Conservation (phyloP, 2,113 vertebrate species). For the Gobiocypris rarus region DNA sequence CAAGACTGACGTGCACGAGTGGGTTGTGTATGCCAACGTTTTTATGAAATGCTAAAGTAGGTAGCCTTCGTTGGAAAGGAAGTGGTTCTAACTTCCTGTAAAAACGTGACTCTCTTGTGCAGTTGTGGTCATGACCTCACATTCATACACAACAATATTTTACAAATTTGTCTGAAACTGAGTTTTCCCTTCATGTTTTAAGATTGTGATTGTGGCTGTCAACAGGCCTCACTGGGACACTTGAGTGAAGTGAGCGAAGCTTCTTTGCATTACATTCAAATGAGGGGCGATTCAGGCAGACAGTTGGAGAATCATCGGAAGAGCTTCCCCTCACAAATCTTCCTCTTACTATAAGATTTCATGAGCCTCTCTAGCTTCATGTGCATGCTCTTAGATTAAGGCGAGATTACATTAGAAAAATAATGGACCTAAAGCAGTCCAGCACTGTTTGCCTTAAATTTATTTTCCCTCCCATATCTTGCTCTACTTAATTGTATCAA, state of each 20-base stretch:
- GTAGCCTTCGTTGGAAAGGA: slow-evolving; percentile 39
- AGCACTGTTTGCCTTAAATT: neutral
- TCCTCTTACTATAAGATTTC: neutral
- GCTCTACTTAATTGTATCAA: neutral
- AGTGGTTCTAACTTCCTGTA: slow-evolving; percentile 57
- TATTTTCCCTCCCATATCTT: neutral
- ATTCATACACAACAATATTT: neutral
- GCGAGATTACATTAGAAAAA: neutral
- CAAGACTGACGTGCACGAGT: neutral
- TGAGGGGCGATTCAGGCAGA: neutral
- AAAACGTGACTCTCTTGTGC: slow-evolving; percentile 38
- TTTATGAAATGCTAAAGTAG: neutral
- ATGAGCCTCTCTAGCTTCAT: slow-evolving; percentile 1
- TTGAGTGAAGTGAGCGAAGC: neutral
- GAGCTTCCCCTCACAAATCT: neutral
- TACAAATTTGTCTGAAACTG: neutral
- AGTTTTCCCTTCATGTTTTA: neutral
- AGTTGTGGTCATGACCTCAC: slow-evolving; percentile 29
- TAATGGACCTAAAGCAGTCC: neutral
- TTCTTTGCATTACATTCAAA: slow-evolving; percentile 29
- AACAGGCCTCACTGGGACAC: neutral
- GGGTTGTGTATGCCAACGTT: slow-evolving; percentile 3
- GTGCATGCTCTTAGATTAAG: slow-evolving; percentile 19
- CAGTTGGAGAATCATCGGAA: neutral
- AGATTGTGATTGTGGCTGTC: neutral